Base-by-base conservation (phyloP, 2,797 vertebrate species). In the Myotis planiceps region DNA sequence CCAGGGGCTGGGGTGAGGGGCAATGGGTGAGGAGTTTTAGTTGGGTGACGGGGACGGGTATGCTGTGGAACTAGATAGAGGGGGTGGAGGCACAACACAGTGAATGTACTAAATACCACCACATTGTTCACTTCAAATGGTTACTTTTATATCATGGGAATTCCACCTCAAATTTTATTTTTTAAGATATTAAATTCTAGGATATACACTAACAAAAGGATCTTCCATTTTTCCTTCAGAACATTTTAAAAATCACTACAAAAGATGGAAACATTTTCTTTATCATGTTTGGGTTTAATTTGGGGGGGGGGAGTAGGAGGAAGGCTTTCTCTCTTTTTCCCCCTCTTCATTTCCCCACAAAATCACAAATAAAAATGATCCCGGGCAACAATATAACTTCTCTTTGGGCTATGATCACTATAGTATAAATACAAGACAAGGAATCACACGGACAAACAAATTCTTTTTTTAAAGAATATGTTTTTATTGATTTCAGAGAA, bases 371-470 rank as follows among this genome's bases (percentile, higher is more conserved):
- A 92, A 97, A 86, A 71, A 75, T 97, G 88, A 80, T 42, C 39
- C 19, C 63, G 39, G 19, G 29, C 27, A 97, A 12, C 9, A 78
- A 32, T 75, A 79, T 72, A 96, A 92, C 88, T 96, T 42, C 42
- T 42, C 76, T 94, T 19, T 49, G 13, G 29, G 6, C 5, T 71
- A n/a, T n/a, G n/a, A n/a, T n/a, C n/a, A n/a, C n/a, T n/a, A n/a
- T n/a, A n/a, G n/a, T n/a, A 27, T 90, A 97, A 97, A 82, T 10
- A 85, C 51, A 4, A 94, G 92, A 88, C 97, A 97, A 88, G 58
- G 87, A 96, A 93, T 34, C 0, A n/a, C 55, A 86, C 76, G 78
- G 75, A 72, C 86, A 96, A 42, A 42, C 42, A 10, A 42, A 42
- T 42, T 42, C 42, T 42, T 10, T 42, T 42, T 42, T 42, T 42